Base-by-base conservation (phyloP, 30 jellyfish, hydroid and myxozoan genomes). In the Morbakka virulenta region DNA sequence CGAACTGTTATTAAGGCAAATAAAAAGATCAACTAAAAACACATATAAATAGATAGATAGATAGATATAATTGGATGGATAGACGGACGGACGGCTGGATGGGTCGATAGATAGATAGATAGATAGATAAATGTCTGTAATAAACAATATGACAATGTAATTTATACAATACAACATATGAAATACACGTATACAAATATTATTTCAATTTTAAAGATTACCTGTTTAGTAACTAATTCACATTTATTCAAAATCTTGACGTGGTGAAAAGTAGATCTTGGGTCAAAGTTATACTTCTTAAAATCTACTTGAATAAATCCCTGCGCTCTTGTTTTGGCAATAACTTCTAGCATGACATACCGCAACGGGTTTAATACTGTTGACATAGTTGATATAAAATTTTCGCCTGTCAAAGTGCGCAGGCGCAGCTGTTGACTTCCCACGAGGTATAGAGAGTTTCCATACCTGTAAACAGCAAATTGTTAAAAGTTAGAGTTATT, bases 271-370 rank as follows among this genome's bases (percentile, higher is more conserved):
- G 88, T 34, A 50, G 87, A 63, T 4, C 96, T 83, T 4, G 95
- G 86, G 51, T 89, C 97, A 84, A 89, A 64, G 9, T 83, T 79
- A 72, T 51, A 89, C 13, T 72, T 23, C 21, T 64, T 71, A 35
- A 89, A 84, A 66, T 89, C 97, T 24, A 67, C 61, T 80, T 89
- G 97, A 35, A 76, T 36, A 62, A 89, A 85, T 21, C 97, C 97
- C 34, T 41, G 28, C 57, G 79, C 62, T 22, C 97, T 86, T 27
- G 87, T 41, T 68, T 67, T 77, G 24, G 94, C 97, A 29, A 89
- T 74, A 2, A 89, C 26, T 64, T 89, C 97, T 2, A 89, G 85
- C 30, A 76, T 69, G 32, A 68, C 78, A 52, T 76, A 84, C 65
- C 97, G 47, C 6, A 64, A 27, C 24, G 83, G 84, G 22, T 84